Conservation (phyloP, 2,888 invertebrate species). For the Artemia sp. region DNA sequence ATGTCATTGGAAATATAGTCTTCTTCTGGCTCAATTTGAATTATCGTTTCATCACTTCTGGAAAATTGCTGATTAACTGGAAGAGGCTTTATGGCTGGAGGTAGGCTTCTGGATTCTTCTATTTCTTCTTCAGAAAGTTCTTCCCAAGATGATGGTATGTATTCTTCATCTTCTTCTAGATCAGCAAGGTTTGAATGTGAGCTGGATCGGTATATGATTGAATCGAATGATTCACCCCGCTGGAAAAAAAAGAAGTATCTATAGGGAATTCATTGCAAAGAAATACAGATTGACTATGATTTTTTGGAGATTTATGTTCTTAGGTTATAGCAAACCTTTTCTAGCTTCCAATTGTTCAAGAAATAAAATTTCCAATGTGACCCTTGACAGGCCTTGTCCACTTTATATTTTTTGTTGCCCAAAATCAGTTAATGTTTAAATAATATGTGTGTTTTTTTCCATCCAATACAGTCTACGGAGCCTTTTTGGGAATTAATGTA, state of each 20-base stretch:
- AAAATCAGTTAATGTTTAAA: too few species aligned
- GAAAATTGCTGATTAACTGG: background rate
- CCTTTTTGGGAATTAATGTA: too few species aligned
- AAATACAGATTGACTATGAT: too few species aligned
- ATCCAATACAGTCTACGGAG: too few species aligned
- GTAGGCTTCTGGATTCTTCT: background rate
- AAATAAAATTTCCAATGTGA: too few species aligned
- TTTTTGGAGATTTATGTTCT: too few species aligned
- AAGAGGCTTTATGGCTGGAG: background rate
- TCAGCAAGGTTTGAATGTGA: conserved; percentile 6
- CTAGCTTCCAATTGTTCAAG: too few species aligned
- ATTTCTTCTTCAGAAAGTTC: background rate
- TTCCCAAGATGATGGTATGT: conserved; percentile 6
- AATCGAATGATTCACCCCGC: conserved; percentile 4
- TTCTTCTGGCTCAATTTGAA: background rate
- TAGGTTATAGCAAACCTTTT: too few species aligned
- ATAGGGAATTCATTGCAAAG: too few species aligned
- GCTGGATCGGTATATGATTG: conserved; percentile 1
- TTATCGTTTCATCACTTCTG: background rate
- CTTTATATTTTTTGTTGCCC: too few species aligned
- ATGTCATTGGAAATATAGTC: background rate
- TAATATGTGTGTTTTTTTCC: too few species aligned
- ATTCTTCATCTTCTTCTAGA: background rate
- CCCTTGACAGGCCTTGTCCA: too few species aligned
- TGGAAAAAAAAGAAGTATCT: background rate